These are phyloP conservation scores for Pseudococcus jackbeardsleyi DNA, from an alignment of 2,888 invertebrate genomes.

Conservation along the genomic window DNA sequence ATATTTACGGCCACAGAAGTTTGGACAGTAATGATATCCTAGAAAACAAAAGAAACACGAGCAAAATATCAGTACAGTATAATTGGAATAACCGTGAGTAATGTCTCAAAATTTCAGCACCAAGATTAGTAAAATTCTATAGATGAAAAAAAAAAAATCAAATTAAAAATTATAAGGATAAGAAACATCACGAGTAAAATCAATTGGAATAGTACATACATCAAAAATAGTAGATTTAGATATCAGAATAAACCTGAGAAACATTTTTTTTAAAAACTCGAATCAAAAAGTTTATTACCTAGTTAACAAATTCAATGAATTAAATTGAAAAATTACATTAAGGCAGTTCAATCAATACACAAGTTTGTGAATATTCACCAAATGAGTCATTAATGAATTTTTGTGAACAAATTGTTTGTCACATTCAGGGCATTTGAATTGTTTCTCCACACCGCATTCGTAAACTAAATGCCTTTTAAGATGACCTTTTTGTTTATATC, in stretches of 20 bases:
- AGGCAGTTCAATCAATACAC: not conserved
- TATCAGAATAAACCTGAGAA: too few relatives aligned
- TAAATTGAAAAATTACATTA: not conserved
- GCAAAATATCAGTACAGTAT: too few relatives aligned
- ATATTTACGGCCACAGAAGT: not conserved
- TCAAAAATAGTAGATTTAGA: too few relatives aligned
- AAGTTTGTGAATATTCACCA: conserved; percentile 56
- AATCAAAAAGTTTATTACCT: not conserved
- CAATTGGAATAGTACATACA: too few relatives aligned
- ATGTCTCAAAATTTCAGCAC: too few relatives aligned
- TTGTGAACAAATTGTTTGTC: conserved; percentile 68
- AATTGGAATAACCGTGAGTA: not conserved
- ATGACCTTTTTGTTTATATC: conserved; percentile 82
- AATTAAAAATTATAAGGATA: too few relatives aligned
- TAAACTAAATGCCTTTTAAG: conserved; percentile 76
- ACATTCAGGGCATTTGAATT: conserved; percentile 70
- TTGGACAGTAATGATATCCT: not conserved
- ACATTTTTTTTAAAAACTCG: not conserved
- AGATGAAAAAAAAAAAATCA: too few relatives aligned
- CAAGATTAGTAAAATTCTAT: too few relatives aligned
- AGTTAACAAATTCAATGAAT: not conserved
- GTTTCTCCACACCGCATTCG: conserved; percentile 72
- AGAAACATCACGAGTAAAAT: too few relatives aligned
- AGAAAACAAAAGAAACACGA: not conserved
- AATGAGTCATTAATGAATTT: conserved; percentile 64